phyloP scores from a whole-genome alignment of 35 echinoderm and acorn worm genomes.

The Amphiura filiformis region DNA sequence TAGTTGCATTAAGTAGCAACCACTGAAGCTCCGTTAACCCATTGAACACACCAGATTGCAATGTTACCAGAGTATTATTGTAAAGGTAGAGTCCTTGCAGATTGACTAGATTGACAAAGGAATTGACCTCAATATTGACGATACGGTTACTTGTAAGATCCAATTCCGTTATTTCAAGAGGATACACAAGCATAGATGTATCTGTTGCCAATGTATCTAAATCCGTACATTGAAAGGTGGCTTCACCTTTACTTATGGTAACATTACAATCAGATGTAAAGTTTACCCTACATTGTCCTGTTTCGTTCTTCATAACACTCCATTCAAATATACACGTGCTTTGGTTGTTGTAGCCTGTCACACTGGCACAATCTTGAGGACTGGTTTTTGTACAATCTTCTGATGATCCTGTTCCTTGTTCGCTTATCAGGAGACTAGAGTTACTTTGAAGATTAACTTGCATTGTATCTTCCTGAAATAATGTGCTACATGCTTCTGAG shows the following conservation, averaged over 20 bases:
- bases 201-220: background rate
- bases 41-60: background rate
- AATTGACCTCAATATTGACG: background rate
- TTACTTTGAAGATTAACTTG: too few relatives aligned
- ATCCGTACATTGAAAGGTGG: background rate
- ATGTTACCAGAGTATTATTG: background rate
- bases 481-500: too few relatives aligned
- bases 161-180: background rate
- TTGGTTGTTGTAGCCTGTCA: too few relatives aligned
- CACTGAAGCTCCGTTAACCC: background rate
- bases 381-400: too few relatives aligned
- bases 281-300: background rate
- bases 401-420: too few relatives aligned
- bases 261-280: background rate
- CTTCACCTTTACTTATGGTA: background rate
- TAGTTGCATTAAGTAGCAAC: background rate
- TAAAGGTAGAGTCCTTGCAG: background rate
- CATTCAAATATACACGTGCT: background rate
- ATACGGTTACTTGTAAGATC: background rate
- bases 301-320: background rate
- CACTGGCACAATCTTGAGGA: too few relatives aligned
- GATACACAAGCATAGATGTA: background rate
- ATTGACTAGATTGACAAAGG: background rate
- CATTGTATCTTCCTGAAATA: too few relatives aligned
- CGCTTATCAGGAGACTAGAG: too few relatives aligned